Evolutionary conservation across 2,888 invertebrate species (phyloP).

Genomic region (Cephus pygmeus): DNA sequence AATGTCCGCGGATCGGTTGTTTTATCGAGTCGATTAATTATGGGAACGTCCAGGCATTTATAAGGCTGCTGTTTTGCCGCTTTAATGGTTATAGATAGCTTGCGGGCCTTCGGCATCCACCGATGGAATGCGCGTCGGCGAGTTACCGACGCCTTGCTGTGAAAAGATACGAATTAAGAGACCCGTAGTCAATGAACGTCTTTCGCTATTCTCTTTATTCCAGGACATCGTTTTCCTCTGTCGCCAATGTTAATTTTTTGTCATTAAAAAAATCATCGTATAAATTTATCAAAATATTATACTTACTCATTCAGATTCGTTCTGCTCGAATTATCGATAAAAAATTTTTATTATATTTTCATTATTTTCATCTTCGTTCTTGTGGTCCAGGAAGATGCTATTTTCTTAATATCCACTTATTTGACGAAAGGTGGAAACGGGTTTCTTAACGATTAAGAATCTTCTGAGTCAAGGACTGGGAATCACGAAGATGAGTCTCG

Average conservation of each 20-base stretch:
- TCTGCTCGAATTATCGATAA: neutral
- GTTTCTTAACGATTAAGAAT: neutral
- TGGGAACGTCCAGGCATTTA: constrained; percentile 27
- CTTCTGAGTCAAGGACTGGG: neutral
- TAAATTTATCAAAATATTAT: neutral
- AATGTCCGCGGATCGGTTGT: constrained; percentile 21
- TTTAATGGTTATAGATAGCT: constrained; percentile 5
- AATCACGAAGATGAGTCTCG: neutral
- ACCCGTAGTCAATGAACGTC: neutral
- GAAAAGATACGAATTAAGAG: neutral
- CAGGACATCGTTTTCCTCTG: neutral
- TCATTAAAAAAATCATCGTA: neutral
- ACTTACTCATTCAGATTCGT: too few relatives aligned
- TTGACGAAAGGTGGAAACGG: neutral
- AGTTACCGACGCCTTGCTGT: neutral
- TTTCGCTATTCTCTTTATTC: neutral
- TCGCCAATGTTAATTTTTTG: neutral
- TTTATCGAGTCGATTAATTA: constrained; percentile 30
- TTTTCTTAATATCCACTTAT: neutral
- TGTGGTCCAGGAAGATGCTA: neutral
- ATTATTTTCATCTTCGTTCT: neutral
- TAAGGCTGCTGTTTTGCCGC: constrained; percentile 20
- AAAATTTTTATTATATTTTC: neutral
- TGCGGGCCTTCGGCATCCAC: neutral
- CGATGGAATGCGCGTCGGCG: neutral